Conservation (phyloP, 1,140 invertebrate species). For the Solenopsis fugax region DNA sequence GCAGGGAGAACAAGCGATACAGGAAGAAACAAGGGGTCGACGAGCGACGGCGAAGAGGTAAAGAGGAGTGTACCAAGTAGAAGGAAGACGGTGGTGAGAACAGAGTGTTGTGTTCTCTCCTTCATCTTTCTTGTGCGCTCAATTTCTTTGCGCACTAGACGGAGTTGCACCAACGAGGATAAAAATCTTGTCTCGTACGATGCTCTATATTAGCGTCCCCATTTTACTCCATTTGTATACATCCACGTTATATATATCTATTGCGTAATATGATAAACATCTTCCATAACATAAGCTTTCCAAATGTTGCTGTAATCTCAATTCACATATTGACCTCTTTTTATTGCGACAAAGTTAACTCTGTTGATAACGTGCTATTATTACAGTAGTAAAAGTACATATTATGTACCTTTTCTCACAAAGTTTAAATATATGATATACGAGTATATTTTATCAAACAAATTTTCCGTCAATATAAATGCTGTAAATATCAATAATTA, state of each 20-base stretch:
- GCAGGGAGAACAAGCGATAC: conserved; percentile 49
- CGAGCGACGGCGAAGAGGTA: conserved; percentile 14
- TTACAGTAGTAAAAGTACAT: neutral
- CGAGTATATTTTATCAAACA: neutral
- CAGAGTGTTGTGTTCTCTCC: conserved; percentile 60
- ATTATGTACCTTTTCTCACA: neutral
- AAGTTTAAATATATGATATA: neutral
- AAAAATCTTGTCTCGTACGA: conserved; percentile 5
- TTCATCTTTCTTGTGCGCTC: conserved; percentile 36
- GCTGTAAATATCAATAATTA: conserved; percentile 20
- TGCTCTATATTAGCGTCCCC: neutral
- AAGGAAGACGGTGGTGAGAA: conserved; percentile 30
- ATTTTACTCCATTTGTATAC: neutral
- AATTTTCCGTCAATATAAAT: conserved; percentile 2
- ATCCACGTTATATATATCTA: neutral
- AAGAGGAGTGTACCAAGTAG: conserved; percentile 23
- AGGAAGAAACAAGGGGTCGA: conserved; percentile 52
- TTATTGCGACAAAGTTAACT: neutral
- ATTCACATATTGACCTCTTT: neutral
- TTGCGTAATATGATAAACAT: neutral
- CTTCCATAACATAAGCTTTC: neutral
- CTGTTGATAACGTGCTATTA: no score
- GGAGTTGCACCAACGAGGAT: neutral
- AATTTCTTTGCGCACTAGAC: conserved; percentile 48
- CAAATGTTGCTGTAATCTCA: neutral